phyloP scores from a whole-genome alignment of 2,113 vertebrate genomes.

The Phoenicopterus ruber region DNA sequence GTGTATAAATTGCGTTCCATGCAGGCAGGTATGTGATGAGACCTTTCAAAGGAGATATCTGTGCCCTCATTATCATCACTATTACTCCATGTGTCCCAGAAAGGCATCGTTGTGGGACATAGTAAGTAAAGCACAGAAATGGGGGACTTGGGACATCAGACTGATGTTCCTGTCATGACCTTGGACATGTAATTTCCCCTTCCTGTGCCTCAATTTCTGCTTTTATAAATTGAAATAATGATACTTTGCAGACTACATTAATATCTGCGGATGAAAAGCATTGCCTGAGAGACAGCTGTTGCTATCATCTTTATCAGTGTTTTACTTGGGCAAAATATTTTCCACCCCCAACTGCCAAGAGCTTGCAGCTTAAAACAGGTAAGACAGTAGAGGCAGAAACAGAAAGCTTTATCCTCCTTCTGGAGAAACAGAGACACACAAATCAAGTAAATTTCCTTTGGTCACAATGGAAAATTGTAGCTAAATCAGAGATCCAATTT shows the following conservation, averaged over 20 bases:
- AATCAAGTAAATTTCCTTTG: not conserved
- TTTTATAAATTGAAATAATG: conserved; percentile 2
- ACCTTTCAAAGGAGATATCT: conserved; percentile 22
- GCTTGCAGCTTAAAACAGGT: not conserved
- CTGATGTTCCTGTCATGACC: not conserved
- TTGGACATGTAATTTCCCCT: not conserved
- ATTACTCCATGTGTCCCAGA: not conserved
- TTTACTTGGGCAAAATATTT: not conserved
- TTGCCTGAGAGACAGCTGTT: not conserved
- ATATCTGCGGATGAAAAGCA: not conserved
- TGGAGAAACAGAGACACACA: not conserved
- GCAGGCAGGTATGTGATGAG: conserved; percentile 7
- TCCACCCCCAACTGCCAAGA: not conserved
- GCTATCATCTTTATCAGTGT: not conserved
- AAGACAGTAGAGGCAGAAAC: not conserved
- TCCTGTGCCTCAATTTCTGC: conserved; percentile 20
- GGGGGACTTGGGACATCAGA: not conserved
- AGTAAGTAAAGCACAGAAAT: not conserved
- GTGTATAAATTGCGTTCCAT: conserved; percentile 24
- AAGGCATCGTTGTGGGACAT: not conserved
- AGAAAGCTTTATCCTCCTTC: not conserved
- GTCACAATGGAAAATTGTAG: not conserved
- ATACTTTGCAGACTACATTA: not conserved
- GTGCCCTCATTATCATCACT: not conserved
- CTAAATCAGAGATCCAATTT: not conserved